Evolutionary conservation across 2,888 invertebrate species (phyloP).

Genomic region (Chirona hameri): DNA sequence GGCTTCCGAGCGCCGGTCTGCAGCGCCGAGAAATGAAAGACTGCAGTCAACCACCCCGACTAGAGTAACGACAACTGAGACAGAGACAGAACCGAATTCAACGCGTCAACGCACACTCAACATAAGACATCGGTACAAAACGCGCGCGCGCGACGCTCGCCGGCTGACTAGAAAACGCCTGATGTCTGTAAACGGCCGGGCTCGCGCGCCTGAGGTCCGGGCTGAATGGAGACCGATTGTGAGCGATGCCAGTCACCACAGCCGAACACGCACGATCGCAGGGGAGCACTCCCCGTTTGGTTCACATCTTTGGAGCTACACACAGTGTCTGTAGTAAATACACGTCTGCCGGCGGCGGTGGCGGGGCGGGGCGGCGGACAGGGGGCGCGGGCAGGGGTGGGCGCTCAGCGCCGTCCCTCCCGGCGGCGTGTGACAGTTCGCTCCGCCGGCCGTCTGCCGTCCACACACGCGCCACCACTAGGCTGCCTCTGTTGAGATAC

Average conservation of each 20-base stretch:
- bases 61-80: constrained; percentile 2
- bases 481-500: background rate
- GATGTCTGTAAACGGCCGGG: background rate
- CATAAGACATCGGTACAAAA: background rate
- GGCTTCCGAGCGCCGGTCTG: background rate
- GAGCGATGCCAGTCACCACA: background rate
- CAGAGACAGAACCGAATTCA: background rate
- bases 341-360: background rate
- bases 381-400: background rate
- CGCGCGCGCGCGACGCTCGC: background rate
- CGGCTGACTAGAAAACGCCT: background rate
- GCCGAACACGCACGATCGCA: background rate
- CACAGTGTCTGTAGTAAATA: background rate
- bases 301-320: background rate
- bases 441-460: background rate
- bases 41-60: background rate
- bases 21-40: background rate
- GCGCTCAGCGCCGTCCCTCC: background rate
- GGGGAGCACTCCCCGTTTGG: background rate
- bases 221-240: background rate
- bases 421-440: background rate
- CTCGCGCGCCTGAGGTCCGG: background rate
- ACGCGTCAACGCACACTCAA: background rate
- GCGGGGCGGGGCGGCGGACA: background rate
- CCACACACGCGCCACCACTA: no score